Conservation (phyloP, 2,113 vertebrate genomes). For the Dicrurus megarhynchus region DNA sequence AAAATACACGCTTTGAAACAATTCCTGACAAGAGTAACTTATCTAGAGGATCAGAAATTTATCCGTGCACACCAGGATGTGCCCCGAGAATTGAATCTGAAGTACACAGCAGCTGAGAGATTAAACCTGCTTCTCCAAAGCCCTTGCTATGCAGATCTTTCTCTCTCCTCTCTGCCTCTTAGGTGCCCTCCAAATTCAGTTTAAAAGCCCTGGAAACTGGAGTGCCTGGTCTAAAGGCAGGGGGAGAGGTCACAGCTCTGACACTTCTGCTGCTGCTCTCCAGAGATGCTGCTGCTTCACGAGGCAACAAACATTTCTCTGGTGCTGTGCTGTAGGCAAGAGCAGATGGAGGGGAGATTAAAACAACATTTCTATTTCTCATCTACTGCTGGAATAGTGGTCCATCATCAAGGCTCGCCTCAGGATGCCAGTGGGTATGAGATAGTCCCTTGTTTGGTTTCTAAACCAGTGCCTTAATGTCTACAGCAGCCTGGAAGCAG, state of each 20-base stretch:
- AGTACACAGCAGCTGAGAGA: neutral
- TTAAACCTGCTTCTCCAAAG: neutral
- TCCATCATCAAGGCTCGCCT: neutral
- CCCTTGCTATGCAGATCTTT: neutral
- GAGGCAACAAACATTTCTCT: neutral
- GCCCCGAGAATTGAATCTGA: neutral
- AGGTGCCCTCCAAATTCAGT: neutral
- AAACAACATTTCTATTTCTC: neutral
- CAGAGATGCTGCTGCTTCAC: neutral
- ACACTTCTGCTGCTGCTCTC: neutral
- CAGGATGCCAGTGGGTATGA: neutral
- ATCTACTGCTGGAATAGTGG: neutral
- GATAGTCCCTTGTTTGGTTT: neutral
- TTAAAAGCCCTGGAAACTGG: neutral
- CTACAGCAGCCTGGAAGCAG: neutral
- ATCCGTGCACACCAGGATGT: neutral
- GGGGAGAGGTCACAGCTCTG: neutral
- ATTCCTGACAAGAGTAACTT: neutral
- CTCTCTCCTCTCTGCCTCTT: neutral
- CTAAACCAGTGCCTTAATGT: neutral
- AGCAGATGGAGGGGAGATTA: neutral
- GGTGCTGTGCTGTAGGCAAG: neutral
- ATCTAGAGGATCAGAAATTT: neutral
- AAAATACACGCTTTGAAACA: accelerated
- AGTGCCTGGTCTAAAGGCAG: neutral